A percentile compares a stretch with the other conserved stretches of the same genome.
These are phyloP conservation scores for Apodemia hepburni DNA, from an alignment of 2,888 invertebrate species.

Conservation along the genomic window DNA sequence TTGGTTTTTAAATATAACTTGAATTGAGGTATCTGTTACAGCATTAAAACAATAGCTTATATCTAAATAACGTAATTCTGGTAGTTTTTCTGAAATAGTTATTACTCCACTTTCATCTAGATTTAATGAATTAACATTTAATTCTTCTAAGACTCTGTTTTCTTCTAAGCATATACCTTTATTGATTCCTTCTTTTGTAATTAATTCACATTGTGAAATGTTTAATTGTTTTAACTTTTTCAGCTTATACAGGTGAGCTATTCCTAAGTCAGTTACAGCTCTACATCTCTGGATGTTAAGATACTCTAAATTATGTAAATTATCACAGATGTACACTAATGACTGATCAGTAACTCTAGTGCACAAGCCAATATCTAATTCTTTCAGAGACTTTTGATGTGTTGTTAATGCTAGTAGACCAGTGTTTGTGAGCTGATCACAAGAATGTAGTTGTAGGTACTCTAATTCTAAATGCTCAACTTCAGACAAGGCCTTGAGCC, in stretches of 20 bases:
- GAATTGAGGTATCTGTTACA: conserved; percentile 84
- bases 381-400: conserved; percentile 75
- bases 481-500: conserved; percentile 77
- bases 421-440: conserved; percentile 82
- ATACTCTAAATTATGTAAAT: conserved; percentile 77
- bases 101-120: conserved; percentile 82
- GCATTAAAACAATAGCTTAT: conserved; percentile 85
- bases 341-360: conserved; percentile 83
- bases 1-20: conserved; percentile 84
- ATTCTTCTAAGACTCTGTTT: conserved; percentile 69
- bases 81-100: conserved; percentile 79
- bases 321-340: conserved; percentile 79
- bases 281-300: conserved; percentile 83
- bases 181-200: conserved; percentile 81
- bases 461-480: conserved; percentile 73
- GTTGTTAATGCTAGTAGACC: conserved; percentile 78
- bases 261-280: conserved; percentile 82
- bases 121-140: conserved; percentile 80
- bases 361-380: conserved; percentile 83
- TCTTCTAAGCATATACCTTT: conserved; percentile 77
- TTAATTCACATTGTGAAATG: conserved; percentile 83
- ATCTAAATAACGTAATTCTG: conserved; percentile 80
- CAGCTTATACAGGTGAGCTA: conserved; percentile 75
- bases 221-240: conserved; percentile 80
- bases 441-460: conserved; percentile 73